Percentiles rank a stretch among this genome's conserved stretches.
These are phyloP conservation scores for Osedax frankpressi DNA, from an alignment of 2,888 invertebrate genomes.

Conservation along the genomic window DNA sequence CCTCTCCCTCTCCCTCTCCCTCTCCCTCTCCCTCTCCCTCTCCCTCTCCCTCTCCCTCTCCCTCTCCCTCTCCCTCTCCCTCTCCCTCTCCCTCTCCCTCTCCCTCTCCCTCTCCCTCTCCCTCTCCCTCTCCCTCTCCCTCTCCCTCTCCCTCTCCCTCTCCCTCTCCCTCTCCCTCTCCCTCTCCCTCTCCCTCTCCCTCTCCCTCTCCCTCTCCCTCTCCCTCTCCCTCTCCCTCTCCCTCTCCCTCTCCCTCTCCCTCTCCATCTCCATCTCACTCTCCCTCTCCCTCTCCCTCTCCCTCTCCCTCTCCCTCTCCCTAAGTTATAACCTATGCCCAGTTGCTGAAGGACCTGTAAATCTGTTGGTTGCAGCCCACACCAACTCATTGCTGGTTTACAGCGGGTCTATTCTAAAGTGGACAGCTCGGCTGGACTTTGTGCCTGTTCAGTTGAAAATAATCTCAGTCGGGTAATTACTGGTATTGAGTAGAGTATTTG, in stretches of 20 bases:
- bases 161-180: too few relatives aligned
- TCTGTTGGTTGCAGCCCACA: slow-evolving; percentile 63
- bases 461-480: background rate
- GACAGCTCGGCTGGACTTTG: slow-evolving; percentile 69
- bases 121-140: background rate
- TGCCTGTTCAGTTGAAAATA: slow-evolving; percentile 62
- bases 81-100: too few relatives aligned
- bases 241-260: background rate
- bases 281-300: too few relatives aligned
- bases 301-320: too few relatives aligned
- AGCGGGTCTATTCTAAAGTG: slow-evolving; percentile 71
- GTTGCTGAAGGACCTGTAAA: slow-evolving; percentile 36
- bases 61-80: background rate
- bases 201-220: background rate
- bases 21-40: background rate
- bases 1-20: too few relatives aligned
- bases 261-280: background rate
- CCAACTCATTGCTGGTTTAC: slow-evolving; percentile 69
- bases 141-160: background rate
- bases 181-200: too few relatives aligned
- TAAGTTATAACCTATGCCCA: slow-evolving; percentile 21
- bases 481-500: too few relatives aligned
- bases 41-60: background rate
- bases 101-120: too few relatives aligned
- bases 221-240: background rate